Base-by-base conservation (phyloP, 2,888 invertebrate species). In the Thera obeliscata region DNA sequence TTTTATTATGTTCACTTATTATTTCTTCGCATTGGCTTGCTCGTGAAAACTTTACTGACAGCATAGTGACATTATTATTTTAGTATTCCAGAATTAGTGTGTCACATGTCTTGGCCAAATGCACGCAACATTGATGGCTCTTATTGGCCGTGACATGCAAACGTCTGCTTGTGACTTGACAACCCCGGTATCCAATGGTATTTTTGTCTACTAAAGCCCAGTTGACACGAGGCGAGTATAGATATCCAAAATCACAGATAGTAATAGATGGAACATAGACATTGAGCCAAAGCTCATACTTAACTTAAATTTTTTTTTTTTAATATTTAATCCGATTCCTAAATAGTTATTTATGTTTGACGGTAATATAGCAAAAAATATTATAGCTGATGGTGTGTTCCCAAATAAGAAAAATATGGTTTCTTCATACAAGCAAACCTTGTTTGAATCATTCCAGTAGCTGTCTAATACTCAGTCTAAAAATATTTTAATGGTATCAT, bases 121-220 rank as follows among this genome's bases (percentile, higher is more conserved):
- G 89, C 86, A 91, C 87, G 91, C 87, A 82, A 88, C 92, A 89
- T 90, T 90, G 91, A 90, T 84, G 82, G 81, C 79, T 82, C 88
- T 88, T 91, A 92, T 93, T 91, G 90, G 84, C 87, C 88, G 86
- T 90, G 91, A 90, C 93, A 89, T 84, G 81, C 83, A 77, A 82
- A 76, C 77, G 79, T 79, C 80, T 82, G 75, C 74, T 75, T 74
- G 73, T 82, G 85, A 85, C 83, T 82, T 78, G 76, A 76, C 84
- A 85, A 84, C 83, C 86, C 80, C 76, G 86, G 84, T 90, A 91
- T 92, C 80, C 76, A 87, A 84, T 81, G 86, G 84, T 91, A 91
- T 92, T 92, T 91, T 87, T 82, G 88, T 87, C 85, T 80, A 76
- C 77, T 61, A 67, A 61, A 54, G 35, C 43, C 46, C 7, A 7